Conservation (phyloP, 2,888 invertebrate genomes). For the Xanthostigma xanthostigma region DNA sequence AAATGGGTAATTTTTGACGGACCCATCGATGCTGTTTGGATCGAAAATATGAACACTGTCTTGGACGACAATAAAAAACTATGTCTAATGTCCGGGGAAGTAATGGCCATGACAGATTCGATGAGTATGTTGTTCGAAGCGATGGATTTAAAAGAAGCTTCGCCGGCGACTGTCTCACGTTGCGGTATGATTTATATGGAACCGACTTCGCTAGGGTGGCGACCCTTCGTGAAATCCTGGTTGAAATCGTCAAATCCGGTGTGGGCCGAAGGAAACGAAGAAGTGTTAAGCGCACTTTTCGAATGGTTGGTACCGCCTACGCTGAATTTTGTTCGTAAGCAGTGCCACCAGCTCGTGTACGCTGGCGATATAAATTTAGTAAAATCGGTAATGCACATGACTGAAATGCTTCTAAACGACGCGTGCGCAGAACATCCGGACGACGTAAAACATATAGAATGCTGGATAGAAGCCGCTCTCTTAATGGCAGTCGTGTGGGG, state of each 20-base stretch:
- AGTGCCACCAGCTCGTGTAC: constrained; percentile 46
- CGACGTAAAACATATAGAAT: constrained; percentile 48
- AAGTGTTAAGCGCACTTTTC: constrained; percentile 44
- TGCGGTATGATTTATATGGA: constrained; percentile 90
- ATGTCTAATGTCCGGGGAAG: constrained; percentile 76
- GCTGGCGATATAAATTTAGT: constrained; percentile 60
- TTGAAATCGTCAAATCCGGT: constrained; percentile 42
- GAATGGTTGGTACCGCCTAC: constrained; percentile 70
- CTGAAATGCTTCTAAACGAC: constrained; percentile 64
- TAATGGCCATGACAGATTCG: constrained; percentile 61
- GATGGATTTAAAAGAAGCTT: constrained; percentile 70
- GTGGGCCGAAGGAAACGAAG: constrained; percentile 46
- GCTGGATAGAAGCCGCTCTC: constrained; percentile 65
- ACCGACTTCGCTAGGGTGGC: constrained; percentile 68
- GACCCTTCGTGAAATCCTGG: constrained; percentile 71
- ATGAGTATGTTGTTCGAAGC: constrained; percentile 86
- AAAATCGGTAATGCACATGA: constrained; percentile 52
- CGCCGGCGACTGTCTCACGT: constrained; percentile 76
- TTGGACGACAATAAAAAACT: constrained; percentile 79
- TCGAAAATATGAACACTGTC: constrained; percentile 81
- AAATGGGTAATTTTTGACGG: constrained; percentile 93
- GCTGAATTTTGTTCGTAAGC: constrained; percentile 53
- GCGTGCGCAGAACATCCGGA: constrained; percentile 49
- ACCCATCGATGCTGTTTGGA: constrained; percentile 81
- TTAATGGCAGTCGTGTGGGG: constrained; percentile 72